Conservation (phyloP, 2,888 invertebrate genomes). For the Dicranocentrus wangi region DNA sequence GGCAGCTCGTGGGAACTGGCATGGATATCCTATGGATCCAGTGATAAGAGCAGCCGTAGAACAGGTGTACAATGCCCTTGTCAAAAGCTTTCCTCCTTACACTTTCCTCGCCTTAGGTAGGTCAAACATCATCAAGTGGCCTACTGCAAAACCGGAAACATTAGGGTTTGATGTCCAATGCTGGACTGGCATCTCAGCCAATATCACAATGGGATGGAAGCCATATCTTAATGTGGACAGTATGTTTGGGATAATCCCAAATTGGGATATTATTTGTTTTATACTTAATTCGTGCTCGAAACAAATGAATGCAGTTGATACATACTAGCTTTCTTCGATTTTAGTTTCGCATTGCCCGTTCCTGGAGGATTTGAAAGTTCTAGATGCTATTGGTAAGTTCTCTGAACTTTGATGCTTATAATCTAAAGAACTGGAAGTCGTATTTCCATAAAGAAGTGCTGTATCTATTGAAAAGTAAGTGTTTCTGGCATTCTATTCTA, state of each 20-base stretch:
- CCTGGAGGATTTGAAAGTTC: conserved; percentile 26
- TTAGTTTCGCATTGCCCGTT: conserved; percentile 42
- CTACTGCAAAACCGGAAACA: not conserved
- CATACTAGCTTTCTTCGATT: not conserved
- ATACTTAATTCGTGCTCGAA: not conserved
- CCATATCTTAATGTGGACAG: conserved; percentile 51
- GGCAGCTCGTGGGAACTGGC: conserved; percentile 7
- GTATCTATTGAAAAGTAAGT: conserved; percentile 11
- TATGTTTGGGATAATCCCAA: conserved; percentile 2
- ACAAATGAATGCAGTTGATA: no score
- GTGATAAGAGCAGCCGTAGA: conserved; percentile 7
- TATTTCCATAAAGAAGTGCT: not conserved
- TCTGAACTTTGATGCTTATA: not conserved
- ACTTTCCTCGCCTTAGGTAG: conserved; percentile 34
- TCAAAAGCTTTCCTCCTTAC: conserved; percentile 28
- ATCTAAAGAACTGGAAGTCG: conserved; percentile 13
- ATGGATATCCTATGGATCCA: conserved; percentile 20
- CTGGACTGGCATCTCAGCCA: conserved; percentile 43
- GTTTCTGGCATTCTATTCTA: not conserved
- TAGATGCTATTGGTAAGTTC: conserved; percentile 8
- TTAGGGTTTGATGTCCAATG: conserved; percentile 15
- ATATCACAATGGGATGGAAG: conserved; percentile 57
- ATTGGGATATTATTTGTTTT: not conserved
- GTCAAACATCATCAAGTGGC: conserved; percentile 36
- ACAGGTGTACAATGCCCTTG: conserved; percentile 42